Percentiles rank a stretch among this genome's conserved stretches.
Evolutionary conservation across 2,113 vertebrate genomes (phyloP).

Genomic region (Anguilla rostrata): DNA sequence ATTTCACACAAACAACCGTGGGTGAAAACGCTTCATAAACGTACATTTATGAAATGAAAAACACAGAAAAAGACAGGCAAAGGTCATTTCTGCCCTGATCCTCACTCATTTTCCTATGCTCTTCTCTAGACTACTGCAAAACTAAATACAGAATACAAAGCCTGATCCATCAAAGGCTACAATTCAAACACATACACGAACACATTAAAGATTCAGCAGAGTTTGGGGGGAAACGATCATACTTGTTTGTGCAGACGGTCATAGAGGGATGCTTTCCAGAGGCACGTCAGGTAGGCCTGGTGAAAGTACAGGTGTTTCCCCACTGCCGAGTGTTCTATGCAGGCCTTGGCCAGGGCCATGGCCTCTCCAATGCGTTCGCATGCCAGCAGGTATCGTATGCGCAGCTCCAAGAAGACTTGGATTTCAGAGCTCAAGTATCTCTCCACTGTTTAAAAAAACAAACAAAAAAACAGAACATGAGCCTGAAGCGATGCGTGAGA

Average conservation of each 20-base stretch:
- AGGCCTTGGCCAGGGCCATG: slow-evolving; percentile 87
- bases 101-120: neutral
- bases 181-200: neutral
- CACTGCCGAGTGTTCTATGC: slow-evolving; percentile 81
- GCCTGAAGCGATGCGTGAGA: too few relatives aligned
- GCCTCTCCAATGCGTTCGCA: slow-evolving; percentile 86
- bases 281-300: slow-evolving; percentile 93
- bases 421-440: slow-evolving; percentile 89
- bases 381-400: slow-evolving; percentile 91
- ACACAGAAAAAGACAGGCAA: neutral
- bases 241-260: slow-evolving; percentile 86
- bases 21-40: too few relatives aligned
- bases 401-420: slow-evolving; percentile 90
- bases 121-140: neutral
- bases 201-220: too few relatives aligned
- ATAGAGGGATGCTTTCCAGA: slow-evolving; percentile 83
- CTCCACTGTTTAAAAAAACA: slow-evolving; percentile 73
- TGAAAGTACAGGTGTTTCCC: slow-evolving; percentile 91
- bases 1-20: too few relatives aligned
- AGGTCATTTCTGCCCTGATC: neutral
- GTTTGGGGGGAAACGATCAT: slow-evolving; percentile 5
- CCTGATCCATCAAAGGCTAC: neutral
- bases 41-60: neutral
- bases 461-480: neutral
- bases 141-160: too few relatives aligned